A percentile compares a stretch with the other conserved stretches of the same genome.
phyloP scores from a whole-genome alignment of 2,797 vertebrate species.

The Gouania willdenowi region DNA sequence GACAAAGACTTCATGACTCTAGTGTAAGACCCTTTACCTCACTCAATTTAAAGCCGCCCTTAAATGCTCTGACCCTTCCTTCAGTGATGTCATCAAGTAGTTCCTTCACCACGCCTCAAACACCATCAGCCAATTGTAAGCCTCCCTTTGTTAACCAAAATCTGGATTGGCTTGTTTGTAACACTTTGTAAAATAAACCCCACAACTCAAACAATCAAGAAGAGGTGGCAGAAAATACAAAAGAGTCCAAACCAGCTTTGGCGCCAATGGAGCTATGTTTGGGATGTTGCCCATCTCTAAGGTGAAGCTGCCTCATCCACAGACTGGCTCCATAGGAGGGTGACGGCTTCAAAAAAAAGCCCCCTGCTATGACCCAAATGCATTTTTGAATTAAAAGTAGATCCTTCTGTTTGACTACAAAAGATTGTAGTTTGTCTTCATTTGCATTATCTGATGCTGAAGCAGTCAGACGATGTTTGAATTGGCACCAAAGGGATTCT shows the following conservation, averaged over 20 bases:
- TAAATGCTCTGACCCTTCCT: conserved; percentile 42
- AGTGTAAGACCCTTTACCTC: conserved; percentile 12
- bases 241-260: conserved; percentile 37
- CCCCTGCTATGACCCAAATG: conserved; percentile 56
- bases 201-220: conserved; percentile 48
- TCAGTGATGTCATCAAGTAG: conserved; percentile 28
- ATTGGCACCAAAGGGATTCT: conserved; percentile 12
- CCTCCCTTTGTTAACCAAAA: conserved; percentile 15
- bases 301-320: conserved; percentile 28
- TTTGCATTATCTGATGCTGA: conserved; percentile 51
- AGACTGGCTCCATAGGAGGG: conserved; percentile 55
- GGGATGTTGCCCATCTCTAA: conserved; percentile 26
- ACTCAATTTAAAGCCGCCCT: conserved; percentile 7
- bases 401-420: conserved; percentile 57
- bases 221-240: conserved; percentile 22
- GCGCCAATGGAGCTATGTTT: conserved; percentile 18
- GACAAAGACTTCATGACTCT: conserved; percentile 17
- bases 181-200: conserved; percentile 29
- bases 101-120: conserved; percentile 25
- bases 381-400: conserved; percentile 66
- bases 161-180: conserved; percentile 36
- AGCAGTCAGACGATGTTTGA: conserved; percentile 12
- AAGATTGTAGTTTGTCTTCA: conserved; percentile 50
- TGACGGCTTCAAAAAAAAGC: conserved; percentile 57
- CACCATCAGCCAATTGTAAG: conserved; percentile 36